Evolutionary conservation across 2,888 invertebrate genomes (phyloP).

Genomic region (Panopea generosa): DNA sequence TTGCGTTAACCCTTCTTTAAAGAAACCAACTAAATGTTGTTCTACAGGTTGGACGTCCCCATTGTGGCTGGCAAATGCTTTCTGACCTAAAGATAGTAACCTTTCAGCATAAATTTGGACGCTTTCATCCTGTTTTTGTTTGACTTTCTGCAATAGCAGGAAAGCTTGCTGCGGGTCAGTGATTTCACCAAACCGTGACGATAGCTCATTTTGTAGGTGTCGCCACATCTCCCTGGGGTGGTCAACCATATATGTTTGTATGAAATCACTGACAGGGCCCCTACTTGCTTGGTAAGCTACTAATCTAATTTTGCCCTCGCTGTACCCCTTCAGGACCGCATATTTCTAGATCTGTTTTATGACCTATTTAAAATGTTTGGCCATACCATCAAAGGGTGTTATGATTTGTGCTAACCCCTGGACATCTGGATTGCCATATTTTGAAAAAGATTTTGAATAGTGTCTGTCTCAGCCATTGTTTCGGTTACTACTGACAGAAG

Average conservation of each 20-base stretch:
- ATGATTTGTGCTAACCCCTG: no score
- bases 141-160: conserved; percentile 2
- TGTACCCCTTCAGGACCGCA: background rate
- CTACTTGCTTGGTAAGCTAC: background rate
- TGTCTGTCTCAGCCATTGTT: no score
- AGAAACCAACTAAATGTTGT: conserved; percentile 6
- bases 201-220: background rate
- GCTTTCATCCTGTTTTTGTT: conserved; percentile 7
- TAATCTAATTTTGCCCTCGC: background rate
- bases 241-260: conserved; percentile 3
- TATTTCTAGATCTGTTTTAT: conserved; percentile 16
- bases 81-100: conserved; percentile 17
- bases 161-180: conserved; percentile 13
- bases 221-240: conserved; percentile 1
- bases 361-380: conserved; percentile 10
- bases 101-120: conserved; percentile 22
- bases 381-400: background rate
- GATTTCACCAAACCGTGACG: conserved; percentile 9
- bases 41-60: background rate
- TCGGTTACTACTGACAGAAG: no score
- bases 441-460: no score
- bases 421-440: no score
- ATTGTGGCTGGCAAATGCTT: conserved; percentile 10
- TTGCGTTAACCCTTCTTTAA: conserved; percentile 9
- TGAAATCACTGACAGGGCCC: conserved; percentile 12